A percentile compares a stretch with the other conserved stretches of the same genome.
phyloP scores from a whole-genome alignment of 2,113 vertebrate species.

The Callaeas wilsoni region DNA sequence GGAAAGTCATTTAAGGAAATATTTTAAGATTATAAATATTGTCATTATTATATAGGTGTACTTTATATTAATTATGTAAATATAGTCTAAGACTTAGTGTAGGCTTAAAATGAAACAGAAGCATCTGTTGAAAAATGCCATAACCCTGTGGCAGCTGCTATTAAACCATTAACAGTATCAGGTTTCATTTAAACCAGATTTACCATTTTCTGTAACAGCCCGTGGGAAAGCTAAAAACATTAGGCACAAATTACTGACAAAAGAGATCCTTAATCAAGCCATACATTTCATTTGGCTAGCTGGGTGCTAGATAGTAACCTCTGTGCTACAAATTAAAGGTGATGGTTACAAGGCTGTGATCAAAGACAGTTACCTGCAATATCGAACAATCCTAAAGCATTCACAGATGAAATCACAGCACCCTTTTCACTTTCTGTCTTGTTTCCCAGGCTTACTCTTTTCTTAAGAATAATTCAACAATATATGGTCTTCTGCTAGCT shows the following conservation, averaged over 20 bases:
- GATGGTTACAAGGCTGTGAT: slow-evolving; percentile 17
- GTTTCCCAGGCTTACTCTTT: neutral
- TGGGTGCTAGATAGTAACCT: slow-evolving; percentile 55
- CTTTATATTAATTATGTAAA: slow-evolving; percentile 69
- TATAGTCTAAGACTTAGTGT: slow-evolving; percentile 64
- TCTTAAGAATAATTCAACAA: neutral
- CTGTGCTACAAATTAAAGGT: slow-evolving; percentile 35
- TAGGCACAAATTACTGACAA: slow-evolving; percentile 80
- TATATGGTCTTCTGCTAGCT: neutral
- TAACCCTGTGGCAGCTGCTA: slow-evolving; percentile 75
- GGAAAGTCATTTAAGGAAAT: neutral
- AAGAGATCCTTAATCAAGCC: slow-evolving; percentile 77
- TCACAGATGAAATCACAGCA: neutral
- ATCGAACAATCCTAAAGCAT: neutral
- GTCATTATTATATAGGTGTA: slow-evolving; percentile 21
- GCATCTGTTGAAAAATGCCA: slow-evolving; percentile 75
- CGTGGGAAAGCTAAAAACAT: slow-evolving; percentile 78
- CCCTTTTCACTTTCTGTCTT: neutral
- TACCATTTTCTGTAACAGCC: slow-evolving; percentile 78
- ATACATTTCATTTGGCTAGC: slow-evolving; percentile 76
- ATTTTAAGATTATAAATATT: slow-evolving; percentile 43
- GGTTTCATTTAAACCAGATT: slow-evolving; percentile 85
- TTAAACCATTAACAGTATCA: slow-evolving; percentile 81
- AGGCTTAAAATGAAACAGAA: slow-evolving; percentile 73
- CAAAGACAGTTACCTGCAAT: slow-evolving; percentile 23